These are phyloP conservation scores for Pseudomyrmex gracilis DNA, from an alignment of 1,140 invertebrate genomes.

Conservation along the genomic window DNA sequence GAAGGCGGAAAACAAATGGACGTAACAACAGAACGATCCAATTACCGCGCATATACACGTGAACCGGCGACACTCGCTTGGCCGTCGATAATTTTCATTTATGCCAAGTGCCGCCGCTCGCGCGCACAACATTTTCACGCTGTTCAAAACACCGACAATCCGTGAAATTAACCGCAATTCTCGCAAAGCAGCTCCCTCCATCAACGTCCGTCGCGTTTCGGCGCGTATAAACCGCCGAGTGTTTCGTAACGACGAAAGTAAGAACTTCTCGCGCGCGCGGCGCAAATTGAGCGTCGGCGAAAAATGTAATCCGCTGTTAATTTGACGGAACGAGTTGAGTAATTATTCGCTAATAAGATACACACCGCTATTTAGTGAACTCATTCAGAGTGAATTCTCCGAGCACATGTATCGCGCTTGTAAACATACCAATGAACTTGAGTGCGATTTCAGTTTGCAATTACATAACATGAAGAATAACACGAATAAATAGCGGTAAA, in stretches of 20 bases:
- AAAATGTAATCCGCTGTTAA: neutral
- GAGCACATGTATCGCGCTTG: no score
- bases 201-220: slow-evolving; percentile 10
- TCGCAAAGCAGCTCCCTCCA: slow-evolving; percentile 5
- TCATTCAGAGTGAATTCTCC: neutral
- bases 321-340: neutral
- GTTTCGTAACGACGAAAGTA: neutral
- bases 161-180: slow-evolving; percentile 53
- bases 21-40: slow-evolving; percentile 52
- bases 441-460: neutral
- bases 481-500: neutral
- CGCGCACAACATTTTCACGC: slow-evolving; percentile 46
- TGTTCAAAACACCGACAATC: slow-evolving; percentile 19
- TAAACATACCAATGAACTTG: slow-evolving; percentile 17
- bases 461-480: slow-evolving; percentile 1
- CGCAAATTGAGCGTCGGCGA: neutral
- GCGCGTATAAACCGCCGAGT: neutral
- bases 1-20: slow-evolving; percentile 56
- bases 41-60: slow-evolving; percentile 33
- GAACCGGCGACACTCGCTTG: neutral
- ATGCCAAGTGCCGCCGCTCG: slow-evolving; percentile 28
- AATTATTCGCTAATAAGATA: neutral
- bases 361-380: slow-evolving; percentile 3
- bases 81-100: slow-evolving; percentile 57
- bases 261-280: neutral